These are phyloP conservation scores for Phytoseiulus persimilis DNA, from an alignment of 2,888 invertebrate species.

Conservation along the genomic window DNA sequence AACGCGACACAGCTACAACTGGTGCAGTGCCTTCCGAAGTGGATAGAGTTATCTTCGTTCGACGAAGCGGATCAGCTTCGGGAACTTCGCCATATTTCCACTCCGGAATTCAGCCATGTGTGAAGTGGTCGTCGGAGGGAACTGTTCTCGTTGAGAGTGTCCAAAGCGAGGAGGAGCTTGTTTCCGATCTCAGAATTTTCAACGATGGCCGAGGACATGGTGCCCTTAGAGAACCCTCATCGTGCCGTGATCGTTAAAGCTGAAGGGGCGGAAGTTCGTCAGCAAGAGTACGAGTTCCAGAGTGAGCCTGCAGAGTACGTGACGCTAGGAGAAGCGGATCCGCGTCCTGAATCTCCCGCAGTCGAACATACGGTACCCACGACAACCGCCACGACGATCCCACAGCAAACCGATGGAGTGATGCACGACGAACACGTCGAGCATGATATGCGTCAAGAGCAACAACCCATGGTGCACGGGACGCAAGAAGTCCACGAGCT, in stretches of 20 bases:
- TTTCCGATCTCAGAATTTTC: not conserved
- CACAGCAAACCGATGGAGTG: not conserved
- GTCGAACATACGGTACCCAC: not conserved
- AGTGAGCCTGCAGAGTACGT: slow-evolving; percentile 30
- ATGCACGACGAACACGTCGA: slow-evolving; percentile 23
- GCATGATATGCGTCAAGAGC: not conserved
- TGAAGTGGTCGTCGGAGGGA: not conserved
- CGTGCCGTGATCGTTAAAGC: slow-evolving; percentile 31
- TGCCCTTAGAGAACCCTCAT: slow-evolving; percentile 30
- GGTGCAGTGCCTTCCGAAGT: not conserved
- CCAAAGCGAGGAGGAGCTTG: not conserved
- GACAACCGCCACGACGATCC: not conserved
- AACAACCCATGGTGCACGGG: not conserved
- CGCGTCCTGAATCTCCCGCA: not conserved
- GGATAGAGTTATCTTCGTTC: not conserved
- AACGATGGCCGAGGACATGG: slow-evolving; percentile 35
- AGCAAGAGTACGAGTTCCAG: slow-evolving; percentile 8
- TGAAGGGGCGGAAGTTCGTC: slow-evolving; percentile 17
- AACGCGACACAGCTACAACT: not conserved
- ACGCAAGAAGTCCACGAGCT: not conserved
- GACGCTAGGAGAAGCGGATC: slow-evolving; percentile 20
- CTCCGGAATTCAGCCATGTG: not conserved
- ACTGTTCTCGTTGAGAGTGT: not conserved
- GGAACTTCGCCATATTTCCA: not conserved
- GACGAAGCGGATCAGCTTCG: not conserved